A percentile compares a stretch with the other conserved stretches of the same genome.
Evolutionary conservation across 2,888 invertebrate genomes (phyloP).

Genomic region (Callinectes sapidus): DNA sequence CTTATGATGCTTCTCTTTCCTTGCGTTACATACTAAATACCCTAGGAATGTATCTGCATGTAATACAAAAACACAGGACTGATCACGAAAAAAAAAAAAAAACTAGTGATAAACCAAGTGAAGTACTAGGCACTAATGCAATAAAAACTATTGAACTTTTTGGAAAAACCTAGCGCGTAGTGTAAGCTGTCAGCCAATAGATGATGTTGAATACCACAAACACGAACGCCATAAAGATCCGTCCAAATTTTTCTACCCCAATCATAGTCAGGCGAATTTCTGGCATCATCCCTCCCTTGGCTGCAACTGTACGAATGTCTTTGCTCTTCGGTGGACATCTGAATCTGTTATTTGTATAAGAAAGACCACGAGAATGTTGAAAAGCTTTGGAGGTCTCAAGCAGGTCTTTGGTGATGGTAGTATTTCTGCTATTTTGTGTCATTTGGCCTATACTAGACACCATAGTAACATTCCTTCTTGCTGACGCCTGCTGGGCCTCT

Average conservation of each 20-base stretch:
- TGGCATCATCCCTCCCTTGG: background rate
- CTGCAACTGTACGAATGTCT: background rate
- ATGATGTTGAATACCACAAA: conserved; percentile 35
- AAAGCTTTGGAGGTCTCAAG: background rate
- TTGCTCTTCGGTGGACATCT: background rate
- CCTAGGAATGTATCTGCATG: too few relatives aligned
- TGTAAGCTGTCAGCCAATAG: conserved; percentile 43
- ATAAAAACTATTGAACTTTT: background rate
- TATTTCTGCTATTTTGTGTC: background rate
- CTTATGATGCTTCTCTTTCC: too few relatives aligned
- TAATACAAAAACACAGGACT: too few relatives aligned
- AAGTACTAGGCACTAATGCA: background rate
- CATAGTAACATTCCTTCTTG: background rate
- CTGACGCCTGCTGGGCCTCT: background rate
- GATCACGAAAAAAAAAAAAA: too few relatives aligned
- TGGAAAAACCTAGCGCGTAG: background rate
- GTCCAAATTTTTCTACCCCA: conserved; percentile 39
- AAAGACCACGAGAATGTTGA: background rate
- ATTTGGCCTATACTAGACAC: background rate
- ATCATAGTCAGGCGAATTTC: background rate
- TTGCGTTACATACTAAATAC: too few relatives aligned
- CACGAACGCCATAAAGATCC: conserved; percentile 36
- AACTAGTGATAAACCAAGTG: background rate
- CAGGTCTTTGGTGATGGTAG: background rate
- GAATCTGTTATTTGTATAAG: background rate